Percentiles rank a stretch among this genome's conserved stretches.
Evolutionary conservation across 2,888 invertebrate species (phyloP).

Genomic region (Penaeus monodon): DNA sequence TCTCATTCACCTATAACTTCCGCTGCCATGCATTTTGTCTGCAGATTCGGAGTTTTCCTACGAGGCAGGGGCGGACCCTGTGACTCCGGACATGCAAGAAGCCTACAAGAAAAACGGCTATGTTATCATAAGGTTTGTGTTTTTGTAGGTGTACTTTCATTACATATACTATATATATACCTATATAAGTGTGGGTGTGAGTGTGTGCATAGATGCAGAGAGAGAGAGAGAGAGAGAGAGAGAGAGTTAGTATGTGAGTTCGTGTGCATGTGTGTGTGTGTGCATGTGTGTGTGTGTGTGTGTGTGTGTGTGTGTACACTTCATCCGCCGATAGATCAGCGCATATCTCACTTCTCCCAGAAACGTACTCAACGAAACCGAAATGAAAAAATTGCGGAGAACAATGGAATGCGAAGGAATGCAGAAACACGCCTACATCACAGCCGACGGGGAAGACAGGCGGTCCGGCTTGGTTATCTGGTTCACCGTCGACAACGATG

Average conservation of each 20-base stretch:
- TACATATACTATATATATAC: neutral
- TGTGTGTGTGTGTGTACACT: too few species aligned
- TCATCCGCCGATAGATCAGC: neutral
- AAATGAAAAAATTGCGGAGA: conserved; percentile 13
- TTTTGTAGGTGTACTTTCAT: neutral
- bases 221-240: too few species aligned
- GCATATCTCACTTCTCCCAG: neutral
- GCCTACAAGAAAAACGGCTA: conserved; percentile 37
- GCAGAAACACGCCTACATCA: conserved; percentile 29
- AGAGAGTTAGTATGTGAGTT: too few species aligned
- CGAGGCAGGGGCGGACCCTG: neutral
- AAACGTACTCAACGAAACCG: conserved; percentile 24
- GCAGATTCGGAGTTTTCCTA: conserved; percentile 17
- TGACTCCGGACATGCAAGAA: conserved; percentile 11
- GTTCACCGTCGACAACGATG: conserved; percentile 52
- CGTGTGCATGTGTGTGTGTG: too few species aligned
- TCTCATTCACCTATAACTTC: too few species aligned
- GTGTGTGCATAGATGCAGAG: neutral
- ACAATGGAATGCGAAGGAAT: conserved; percentile 27
- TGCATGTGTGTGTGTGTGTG: too few species aligned
- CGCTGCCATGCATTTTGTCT: too few species aligned
- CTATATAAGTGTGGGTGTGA: neutral
- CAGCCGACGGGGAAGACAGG: neutral
- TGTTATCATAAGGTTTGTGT: conserved; percentile 27
- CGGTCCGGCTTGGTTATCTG: conserved; percentile 37